A percentile compares a stretch with the other conserved stretches of the same genome.
phyloP scores from a whole-genome alignment of 2,797 vertebrate species.

The Malurus splendens region DNA sequence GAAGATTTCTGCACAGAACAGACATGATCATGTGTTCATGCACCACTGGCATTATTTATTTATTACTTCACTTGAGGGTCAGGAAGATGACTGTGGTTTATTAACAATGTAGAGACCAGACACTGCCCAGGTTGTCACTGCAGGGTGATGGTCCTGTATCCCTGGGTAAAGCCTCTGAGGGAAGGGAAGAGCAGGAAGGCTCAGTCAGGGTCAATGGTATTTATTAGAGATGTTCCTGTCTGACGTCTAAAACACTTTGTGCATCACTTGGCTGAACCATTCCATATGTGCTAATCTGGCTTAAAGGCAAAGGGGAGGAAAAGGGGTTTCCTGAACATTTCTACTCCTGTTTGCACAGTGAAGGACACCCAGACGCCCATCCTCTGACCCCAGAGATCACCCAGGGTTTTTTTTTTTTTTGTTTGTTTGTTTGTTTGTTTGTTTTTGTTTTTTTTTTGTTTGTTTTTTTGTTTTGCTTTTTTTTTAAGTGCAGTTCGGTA shows the following conservation, averaged over 20 bases:
- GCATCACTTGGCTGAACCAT: not conserved
- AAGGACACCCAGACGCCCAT: rapidly evolving
- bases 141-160: rapidly evolving
- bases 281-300: not conserved
- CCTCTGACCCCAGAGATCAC: not conserved
- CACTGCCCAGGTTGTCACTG: not conserved
- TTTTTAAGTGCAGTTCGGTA: not conserved
- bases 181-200: not conserved
- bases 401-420: too few species aligned
- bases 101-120: not conserved
- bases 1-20: not conserved
- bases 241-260: not conserved
- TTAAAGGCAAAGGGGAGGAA: not conserved
- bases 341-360: not conserved
- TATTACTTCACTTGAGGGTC: not conserved
- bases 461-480: too few species aligned
- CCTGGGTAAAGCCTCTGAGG: not conserved
- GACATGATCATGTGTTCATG: not conserved
- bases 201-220: too few species aligned
- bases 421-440: too few species aligned
- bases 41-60: not conserved
- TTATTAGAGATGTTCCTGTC: not conserved
- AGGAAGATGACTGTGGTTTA: not conserved
- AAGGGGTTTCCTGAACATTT: not conserved
- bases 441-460: too few species aligned